Conservation (phyloP, 2,113 vertebrate species). For the Limnothrissa miodon region DNA sequence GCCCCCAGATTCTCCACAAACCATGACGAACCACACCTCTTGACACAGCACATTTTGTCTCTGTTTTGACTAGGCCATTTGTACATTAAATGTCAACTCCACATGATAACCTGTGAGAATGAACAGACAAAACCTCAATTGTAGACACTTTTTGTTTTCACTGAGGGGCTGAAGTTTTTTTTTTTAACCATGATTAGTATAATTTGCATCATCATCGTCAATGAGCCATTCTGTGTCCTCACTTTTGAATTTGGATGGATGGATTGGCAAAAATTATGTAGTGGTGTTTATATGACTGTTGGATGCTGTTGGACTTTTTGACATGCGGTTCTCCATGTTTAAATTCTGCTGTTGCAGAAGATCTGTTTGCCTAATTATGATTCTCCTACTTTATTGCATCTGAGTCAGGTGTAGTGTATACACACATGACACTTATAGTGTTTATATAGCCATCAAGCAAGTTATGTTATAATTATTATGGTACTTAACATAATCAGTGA, state of each 20-base stretch:
- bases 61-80: neutral
- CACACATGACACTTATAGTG: neutral
- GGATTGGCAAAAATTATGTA: neutral
- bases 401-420: neutral
- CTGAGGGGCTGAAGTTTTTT: neutral
- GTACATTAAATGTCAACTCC: neutral
- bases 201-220: neutral
- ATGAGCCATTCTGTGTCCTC: neutral
- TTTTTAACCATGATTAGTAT: neutral
- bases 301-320: neutral
- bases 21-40: neutral
- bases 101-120: neutral
- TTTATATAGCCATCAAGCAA: neutral
- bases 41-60: conserved; percentile 1
- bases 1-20: neutral
- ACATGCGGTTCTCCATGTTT: neutral
- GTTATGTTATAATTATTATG: neutral
- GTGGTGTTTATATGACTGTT: neutral
- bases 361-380: neutral
- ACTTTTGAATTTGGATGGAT: neutral
- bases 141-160: neutral
- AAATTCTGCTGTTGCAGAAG: neutral
- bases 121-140: neutral
- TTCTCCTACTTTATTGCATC: neutral
- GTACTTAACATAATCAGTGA: neutral